Base-by-base conservation (phyloP, 1,140 invertebrate species). In the Saxidomus purpurata region DNA sequence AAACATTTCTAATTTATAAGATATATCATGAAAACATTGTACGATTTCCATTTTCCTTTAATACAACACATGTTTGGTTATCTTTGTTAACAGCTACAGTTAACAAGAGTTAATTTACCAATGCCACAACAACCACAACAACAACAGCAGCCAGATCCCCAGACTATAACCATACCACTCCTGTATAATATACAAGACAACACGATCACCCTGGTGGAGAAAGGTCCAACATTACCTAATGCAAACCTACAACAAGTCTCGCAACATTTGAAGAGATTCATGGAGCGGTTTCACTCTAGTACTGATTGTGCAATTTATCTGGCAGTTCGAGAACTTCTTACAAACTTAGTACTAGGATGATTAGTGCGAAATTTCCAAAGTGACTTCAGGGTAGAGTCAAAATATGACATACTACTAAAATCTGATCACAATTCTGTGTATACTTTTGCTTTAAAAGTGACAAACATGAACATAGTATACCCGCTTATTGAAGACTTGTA, bases 181-280 rank as follows among this genome's bases (percentile, higher is more conserved):
- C 97, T 99, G 15, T 98, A 99, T 94, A 98, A 99, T 95, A 97
- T 98, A 55, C 97, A 97, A 89, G 97, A 97, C 25, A 99, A 99
- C 96, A 96, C 97, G 15, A 98, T 98, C 17, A 98, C 98, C 92
- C 96, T 99, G 76, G 98, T 98, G 0, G 98, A 99, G 92, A 92
- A 96, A 97, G 97, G 94, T 90, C 76, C 96, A 97, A 28, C 97
- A 96, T 22, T 90, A 67, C 83, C 83, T 85, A 89, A 91, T 85
- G 86, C 93, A 86, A 91, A 93, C 43, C 92, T 89, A 82, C 91
- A 90, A 55, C 96, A 97, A 2, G 97, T 97, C 77, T 96, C 97
- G 9, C 97, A 97, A 1, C 97, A 97, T 84, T 95, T 98, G 2
- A 97, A 97, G 91, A 89, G 97, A 90, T 98, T 97, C 94, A 96